phyloP scores from a whole-genome alignment of 2,113 vertebrate species.

The Nanorana parkeri region DNA sequence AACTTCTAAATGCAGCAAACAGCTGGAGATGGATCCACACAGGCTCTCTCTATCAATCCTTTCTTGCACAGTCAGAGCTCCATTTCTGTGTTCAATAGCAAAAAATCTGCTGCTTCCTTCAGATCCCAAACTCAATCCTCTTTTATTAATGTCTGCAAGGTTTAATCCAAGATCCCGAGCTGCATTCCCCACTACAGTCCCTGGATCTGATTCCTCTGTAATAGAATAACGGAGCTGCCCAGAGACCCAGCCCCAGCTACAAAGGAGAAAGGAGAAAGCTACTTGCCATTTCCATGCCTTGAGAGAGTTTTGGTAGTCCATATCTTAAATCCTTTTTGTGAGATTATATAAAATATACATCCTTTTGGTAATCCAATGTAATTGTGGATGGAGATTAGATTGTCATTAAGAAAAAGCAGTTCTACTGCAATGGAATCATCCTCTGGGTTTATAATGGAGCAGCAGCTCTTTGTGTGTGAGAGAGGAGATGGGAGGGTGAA shows the following conservation, averaged over 20 bases:
- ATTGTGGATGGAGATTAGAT: not conserved
- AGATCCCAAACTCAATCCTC: slow-evolving; percentile 70
- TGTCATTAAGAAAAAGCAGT: slow-evolving; percentile 14
- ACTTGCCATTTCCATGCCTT: slow-evolving; percentile 81
- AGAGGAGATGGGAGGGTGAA: slow-evolving; percentile 30
- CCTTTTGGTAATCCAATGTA: slow-evolving; percentile 12
- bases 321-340: slow-evolving; percentile 64
- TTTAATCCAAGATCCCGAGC: slow-evolving; percentile 80
- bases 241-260: slow-evolving; percentile 75
- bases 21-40: slow-evolving; percentile 37
- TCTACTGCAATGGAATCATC: not conserved
- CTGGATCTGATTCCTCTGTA: slow-evolving; percentile 78
- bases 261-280: slow-evolving; percentile 75
- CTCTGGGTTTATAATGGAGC: not conserved
- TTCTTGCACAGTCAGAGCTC: slow-evolving; percentile 28
- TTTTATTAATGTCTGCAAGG: slow-evolving; percentile 20
- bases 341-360: not conserved
- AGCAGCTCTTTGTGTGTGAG: slow-evolving; percentile 50
- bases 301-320: slow-evolving; percentile 69
- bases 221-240: slow-evolving; percentile 80
- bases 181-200: slow-evolving; percentile 78
- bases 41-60: slow-evolving; percentile 50
- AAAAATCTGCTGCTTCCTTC: slow-evolving; percentile 35
- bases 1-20: slow-evolving; percentile 37
- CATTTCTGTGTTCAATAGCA: slow-evolving; percentile 33